phyloP scores from a whole-genome alignment of 2,888 invertebrate species.

The Parnassius apollo region DNA sequence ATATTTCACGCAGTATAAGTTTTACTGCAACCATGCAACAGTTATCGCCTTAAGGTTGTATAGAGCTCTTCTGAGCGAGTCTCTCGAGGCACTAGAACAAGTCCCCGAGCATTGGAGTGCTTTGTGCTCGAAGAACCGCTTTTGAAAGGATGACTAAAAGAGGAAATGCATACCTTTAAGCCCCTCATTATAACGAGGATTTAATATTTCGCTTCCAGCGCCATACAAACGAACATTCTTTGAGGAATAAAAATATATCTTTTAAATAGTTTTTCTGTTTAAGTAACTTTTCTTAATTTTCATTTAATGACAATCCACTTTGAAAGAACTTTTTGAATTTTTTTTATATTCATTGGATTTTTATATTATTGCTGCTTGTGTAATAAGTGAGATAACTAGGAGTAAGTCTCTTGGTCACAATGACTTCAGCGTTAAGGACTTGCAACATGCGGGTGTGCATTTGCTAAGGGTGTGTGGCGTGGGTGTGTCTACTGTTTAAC shows the following conservation, averaged over 20 bases:
- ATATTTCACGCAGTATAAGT: not conserved
- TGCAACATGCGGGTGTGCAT: no score
- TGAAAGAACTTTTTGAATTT: no score
- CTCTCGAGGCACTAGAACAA: conserved; percentile 8
- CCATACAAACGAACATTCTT: conserved; percentile 7
- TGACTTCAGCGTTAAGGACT: no score
- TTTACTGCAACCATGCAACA: conserved; percentile 13
- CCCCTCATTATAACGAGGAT: conserved; percentile 23
- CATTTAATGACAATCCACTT: no score
- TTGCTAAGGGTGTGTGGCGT: no score
- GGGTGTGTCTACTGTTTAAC: no score
- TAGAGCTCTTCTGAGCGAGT: conserved; percentile 8
- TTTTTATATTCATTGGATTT: no score
- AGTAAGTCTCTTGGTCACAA: no score
- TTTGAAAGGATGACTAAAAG: conserved; percentile 17
- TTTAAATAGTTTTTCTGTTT: no score
- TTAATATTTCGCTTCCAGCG: conserved; percentile 23
- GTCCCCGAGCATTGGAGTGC: conserved; percentile 13
- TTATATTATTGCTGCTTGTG: no score
- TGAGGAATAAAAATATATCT: conserved; percentile 3
- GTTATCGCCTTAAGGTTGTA: conserved; percentile 10
- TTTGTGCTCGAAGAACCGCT: conserved; percentile 18
- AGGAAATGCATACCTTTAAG: conserved; percentile 24
- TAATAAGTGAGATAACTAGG: no score
- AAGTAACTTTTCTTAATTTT: no score